phyloP scores from a whole-genome alignment of 2,797 vertebrate species.

The Micromesistius poutassou region DNA sequence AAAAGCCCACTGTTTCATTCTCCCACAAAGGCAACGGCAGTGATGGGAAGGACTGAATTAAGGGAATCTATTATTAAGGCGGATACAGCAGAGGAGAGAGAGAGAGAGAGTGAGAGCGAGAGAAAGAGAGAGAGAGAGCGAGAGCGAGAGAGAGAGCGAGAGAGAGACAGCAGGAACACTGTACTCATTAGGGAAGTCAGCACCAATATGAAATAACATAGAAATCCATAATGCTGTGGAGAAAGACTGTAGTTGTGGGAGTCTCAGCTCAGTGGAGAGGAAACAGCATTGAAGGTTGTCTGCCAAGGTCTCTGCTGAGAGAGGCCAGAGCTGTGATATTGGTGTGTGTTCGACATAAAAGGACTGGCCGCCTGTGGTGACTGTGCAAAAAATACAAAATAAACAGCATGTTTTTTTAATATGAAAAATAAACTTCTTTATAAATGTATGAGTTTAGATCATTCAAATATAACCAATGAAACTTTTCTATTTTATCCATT shows the following conservation, averaged over 20 bases:
- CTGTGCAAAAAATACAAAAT: not conserved
- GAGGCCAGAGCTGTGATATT: not conserved
- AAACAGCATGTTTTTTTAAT: not conserved
- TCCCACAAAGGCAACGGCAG: not conserved
- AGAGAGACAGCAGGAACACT: not conserved
- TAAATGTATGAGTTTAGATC: not conserved
- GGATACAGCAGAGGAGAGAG: not conserved
- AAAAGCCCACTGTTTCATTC: not conserved
- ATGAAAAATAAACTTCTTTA: not conserved
- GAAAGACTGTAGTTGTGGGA: not conserved
- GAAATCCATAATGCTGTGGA: not conserved
- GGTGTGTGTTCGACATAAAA: not conserved
- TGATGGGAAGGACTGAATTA: slow-evolving; percentile 4
- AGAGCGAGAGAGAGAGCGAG: not conserved
- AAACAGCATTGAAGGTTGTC: not conserved
- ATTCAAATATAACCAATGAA: not conserved
- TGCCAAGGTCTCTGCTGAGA: not conserved
- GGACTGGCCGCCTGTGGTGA: not conserved
- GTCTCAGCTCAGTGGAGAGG: not conserved
- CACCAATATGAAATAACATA: not conserved
- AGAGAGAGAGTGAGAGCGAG: not conserved
- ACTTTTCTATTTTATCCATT: not conserved
- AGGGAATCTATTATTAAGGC: slow-evolving; percentile 1
- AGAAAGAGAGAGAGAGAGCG: not conserved
- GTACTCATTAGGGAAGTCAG: slow-evolving; percentile 3